Evolutionary conservation across 2,113 vertebrate genomes (phyloP), one percentile per base, ranked within the genome.

Genomic region (Ptilonorhynchus violaceus): DNA sequence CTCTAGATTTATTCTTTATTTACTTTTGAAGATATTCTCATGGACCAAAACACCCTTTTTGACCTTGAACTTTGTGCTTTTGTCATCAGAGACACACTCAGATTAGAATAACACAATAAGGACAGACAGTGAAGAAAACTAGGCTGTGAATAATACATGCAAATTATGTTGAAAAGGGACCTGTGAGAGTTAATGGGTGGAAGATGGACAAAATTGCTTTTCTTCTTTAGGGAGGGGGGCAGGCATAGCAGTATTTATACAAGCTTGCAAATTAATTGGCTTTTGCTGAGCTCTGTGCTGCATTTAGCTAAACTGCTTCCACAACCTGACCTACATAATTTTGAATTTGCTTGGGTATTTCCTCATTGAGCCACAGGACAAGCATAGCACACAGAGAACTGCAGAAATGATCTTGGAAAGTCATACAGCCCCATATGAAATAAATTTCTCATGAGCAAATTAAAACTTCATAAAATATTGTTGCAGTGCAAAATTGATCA

Each of bases 231-330:
- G 74, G 42, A 94, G 55, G 66, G 78, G 39, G 12, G 28, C 46
- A 86, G 37, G 49, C 67, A 92, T n/a, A 44, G 23, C 31, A 46
- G 55, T 67, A 67, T 74, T 93, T 87, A 85, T 50, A 80, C 56
- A 75, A 90, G 64, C 16, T 39, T 39, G 68, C n/a, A 77, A 79
- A 91, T 93, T 85, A 95, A 91, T 70, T 92, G 79, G 50, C 75
- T 91, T 93, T 91, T 94, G 46, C 83, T 86, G 76, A 93, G 88
- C 46, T 84, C 63, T 78, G 55, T 28, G 55, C 46, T 91, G 86
- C 68, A n/a, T 88, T 55, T 46, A 88, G 81, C 56, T 64, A 52
- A 78, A 91, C 93, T 79, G 66, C 44, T 85, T 90, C 81, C 56
- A 67, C 47, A 88, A 35, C 39, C 68, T 80, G 92, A 91, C 94